phyloP scores from a whole-genome alignment of 2,888 invertebrate species.

The Malthinus seriepunctatus region DNA sequence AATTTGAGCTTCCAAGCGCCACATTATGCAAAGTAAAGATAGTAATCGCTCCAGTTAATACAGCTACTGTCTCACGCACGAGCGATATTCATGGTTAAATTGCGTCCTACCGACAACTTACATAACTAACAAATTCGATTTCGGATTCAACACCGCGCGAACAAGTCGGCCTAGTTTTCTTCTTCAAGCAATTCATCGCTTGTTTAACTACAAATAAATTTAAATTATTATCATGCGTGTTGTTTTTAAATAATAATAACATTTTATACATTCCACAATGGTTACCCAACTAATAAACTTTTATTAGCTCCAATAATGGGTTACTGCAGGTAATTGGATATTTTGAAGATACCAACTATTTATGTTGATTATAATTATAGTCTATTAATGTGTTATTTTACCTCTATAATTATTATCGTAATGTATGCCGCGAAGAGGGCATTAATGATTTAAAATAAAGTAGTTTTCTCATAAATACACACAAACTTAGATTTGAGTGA shows the following conservation, averaged over 20 bases:
- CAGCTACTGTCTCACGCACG: constrained; percentile 34
- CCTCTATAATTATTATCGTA: neutral
- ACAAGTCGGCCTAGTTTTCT: constrained; percentile 52
- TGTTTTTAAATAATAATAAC: too few species aligned
- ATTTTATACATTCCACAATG: neutral
- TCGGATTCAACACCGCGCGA: constrained; percentile 53
- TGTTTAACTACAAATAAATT: too few species aligned
- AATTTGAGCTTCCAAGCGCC: too few species aligned
- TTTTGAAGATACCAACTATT: constrained; percentile 30
- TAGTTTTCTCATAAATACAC: too few species aligned
- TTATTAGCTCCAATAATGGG: constrained; percentile 41
- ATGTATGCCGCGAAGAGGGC: too few species aligned
- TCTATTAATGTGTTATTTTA: neutral
- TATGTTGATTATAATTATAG: constrained; percentile 12
- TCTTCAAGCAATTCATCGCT: constrained; percentile 26
- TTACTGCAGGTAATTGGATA: constrained; percentile 38
- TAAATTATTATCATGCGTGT: too few species aligned
- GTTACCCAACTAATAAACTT: constrained; percentile 34
- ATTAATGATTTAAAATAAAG: too few species aligned
- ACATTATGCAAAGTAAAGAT: constrained; percentile 11
- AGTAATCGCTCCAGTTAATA: constrained; percentile 35
- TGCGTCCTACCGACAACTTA: constrained; percentile 39
- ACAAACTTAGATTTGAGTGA: too few species aligned
- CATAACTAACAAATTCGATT: constrained; percentile 49
- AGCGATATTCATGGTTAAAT: constrained; percentile 36